Evolutionary conservation across 2,888 invertebrate genomes (phyloP), one percentile per base, ranked within the genome.

Genomic region (Zaprionus obscuricornis): DNA sequence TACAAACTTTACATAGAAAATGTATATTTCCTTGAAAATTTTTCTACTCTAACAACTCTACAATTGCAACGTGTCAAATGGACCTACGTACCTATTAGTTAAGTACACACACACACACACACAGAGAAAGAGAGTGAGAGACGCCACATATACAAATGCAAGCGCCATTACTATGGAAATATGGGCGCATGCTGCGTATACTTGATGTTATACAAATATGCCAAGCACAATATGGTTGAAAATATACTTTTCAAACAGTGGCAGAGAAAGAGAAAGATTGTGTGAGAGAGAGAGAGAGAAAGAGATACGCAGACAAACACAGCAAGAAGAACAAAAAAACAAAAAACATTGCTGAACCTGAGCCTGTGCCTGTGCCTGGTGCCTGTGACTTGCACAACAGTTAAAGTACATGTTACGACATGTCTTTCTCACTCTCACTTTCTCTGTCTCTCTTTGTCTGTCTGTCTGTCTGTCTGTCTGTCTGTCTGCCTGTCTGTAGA

Each of bases 11-110:
- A n/a, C n/a, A n/a, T n/a, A n/a, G n/a, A n/a, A n/a, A n/a, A 11
- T 11, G 11, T 11, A 31, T 11, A 31, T 6, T 22, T 22, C 22
- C 22, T 7, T 6, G 7, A 4, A 22, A 22, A 22, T 22, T 22
- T 22, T 4, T 6, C 22, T 7, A 43, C 16, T 54, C 45, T 62
- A 50, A 58, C 52, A 54, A 34, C 31, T 45, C 63, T 46, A 52
- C 66, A 75, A 65, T 56, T 77, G 72, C 72, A 76, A 74, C 58
- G 74, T 77, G 72, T 66, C 72, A 64, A 59, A 77, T 58, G 69
- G 55, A 27, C 54, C 57, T 46, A 43, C 47, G 43, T 45, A 20
- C 63, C 62, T 76, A 72, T 76, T 75, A 74, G 75, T 72, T 74
- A 60, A 69, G 67, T 46, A 68, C 52, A 74, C 56, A 67, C 24